Percentiles rank a stretch among this genome's conserved stretches.
Conservation (phyloP, 92 coral and sea anemone genomes). For the Palythoa grandis region DNA sequence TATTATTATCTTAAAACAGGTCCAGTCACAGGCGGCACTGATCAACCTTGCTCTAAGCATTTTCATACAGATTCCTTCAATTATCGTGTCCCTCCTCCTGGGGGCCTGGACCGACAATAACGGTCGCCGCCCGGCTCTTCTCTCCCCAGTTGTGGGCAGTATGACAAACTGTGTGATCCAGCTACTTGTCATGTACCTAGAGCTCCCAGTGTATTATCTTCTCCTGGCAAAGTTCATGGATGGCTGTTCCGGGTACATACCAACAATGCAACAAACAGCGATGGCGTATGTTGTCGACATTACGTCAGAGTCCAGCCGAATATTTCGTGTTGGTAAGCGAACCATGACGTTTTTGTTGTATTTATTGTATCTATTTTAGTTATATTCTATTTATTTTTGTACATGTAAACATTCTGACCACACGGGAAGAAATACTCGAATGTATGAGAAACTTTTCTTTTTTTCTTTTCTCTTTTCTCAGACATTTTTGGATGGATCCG, state of each 20-base stretch:
- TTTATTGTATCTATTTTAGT: not conserved
- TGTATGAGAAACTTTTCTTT: too few relatives aligned
- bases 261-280: slow-evolving; percentile 23
- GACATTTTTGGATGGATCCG: too few relatives aligned
- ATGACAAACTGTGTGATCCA: not conserved
- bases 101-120: slow-evolving; percentile 30
- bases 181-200: slow-evolving; percentile 18
- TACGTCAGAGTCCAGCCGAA: slow-evolving; percentile 8
- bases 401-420: too few relatives aligned
- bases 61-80: not conserved
- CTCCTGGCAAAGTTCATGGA: not conserved
- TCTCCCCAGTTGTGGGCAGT: slow-evolving; percentile 11
- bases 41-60: not conserved
- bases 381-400: too few relatives aligned
- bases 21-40: not conserved
- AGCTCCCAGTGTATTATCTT: not conserved
- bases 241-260: slow-evolving; percentile 10
- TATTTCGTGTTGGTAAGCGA: slow-evolving; percentile 16
- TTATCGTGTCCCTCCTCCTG: slow-evolving; percentile 2
- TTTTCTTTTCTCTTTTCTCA: too few relatives aligned
- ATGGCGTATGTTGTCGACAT: slow-evolving; percentile 1
- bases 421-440: too few relatives aligned
- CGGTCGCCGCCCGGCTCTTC: slow-evolving; percentile 22
- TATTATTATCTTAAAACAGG: not conserved
- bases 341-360: not conserved